A percentile compares a stretch with the other conserved stretches of the same genome.
phyloP scores from a whole-genome alignment of 2,113 vertebrate genomes.

The Plestiodon gilberti region DNA sequence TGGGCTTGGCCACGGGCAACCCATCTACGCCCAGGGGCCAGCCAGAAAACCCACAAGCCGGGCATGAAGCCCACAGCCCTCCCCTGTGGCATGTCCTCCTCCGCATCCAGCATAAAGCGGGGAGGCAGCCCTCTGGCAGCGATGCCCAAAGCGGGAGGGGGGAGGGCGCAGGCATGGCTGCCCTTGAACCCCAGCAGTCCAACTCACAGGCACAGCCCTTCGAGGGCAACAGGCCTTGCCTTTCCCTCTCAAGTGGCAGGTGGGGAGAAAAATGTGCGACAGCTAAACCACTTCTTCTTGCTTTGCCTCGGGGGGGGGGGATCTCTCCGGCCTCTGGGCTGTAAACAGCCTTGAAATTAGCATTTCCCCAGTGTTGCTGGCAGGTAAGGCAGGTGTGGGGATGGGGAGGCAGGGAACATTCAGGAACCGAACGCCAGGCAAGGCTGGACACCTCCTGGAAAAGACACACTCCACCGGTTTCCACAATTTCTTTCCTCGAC shows the following conservation, averaged over 20 bases:
- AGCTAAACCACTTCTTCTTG: too few species aligned
- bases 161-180: neutral
- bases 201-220: neutral
- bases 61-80: too few species aligned
- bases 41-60: neutral
- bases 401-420: neutral
- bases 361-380: neutral
- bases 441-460: neutral
- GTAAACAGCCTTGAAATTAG: neutral
- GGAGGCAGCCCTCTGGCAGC: neutral
- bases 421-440: neutral
- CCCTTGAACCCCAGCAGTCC: neutral
- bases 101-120: too few species aligned
- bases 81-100: neutral
- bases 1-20: neutral
- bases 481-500: neutral
- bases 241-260: neutral
- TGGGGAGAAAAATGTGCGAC: neutral
- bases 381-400: neutral
- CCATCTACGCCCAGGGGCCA: neutral
- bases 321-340: neutral
- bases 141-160: too few species aligned
- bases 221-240: neutral
- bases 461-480: neutral
- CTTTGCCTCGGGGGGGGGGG: neutral